Conservation (phyloP, 2,113 vertebrate species). For the Osmerus mordax region DNA sequence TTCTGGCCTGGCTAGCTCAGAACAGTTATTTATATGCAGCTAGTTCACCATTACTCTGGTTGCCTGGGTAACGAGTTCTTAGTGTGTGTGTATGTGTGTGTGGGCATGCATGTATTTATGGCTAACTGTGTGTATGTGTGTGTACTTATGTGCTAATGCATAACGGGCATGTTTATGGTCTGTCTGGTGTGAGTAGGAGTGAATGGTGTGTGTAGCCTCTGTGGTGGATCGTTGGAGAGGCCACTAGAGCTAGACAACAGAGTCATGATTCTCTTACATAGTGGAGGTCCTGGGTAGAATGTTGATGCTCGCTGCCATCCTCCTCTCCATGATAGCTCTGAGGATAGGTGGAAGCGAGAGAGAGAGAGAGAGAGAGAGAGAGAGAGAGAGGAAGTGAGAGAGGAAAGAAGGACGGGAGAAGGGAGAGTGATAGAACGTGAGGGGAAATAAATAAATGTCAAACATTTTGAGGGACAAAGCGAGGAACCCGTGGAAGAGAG, state of each 20-base stretch:
- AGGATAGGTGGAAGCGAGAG: conserved; percentile 12
- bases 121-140: background rate
- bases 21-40: conserved; percentile 24
- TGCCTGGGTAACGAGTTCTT: conserved; percentile 28
- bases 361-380: background rate
- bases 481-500: background rate
- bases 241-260: background rate
- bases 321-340: conserved; percentile 84
- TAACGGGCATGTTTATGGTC: background rate
- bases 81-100: background rate
- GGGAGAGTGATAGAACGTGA: background rate
- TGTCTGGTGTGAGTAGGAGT: background rate
- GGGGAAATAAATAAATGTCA: background rate
- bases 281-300: conserved; percentile 79
- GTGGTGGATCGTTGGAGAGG: background rate
- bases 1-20: conserved; percentile 11
- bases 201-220: background rate
- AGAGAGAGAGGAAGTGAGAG: background rate
- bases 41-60: conserved; percentile 16
- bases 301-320: conserved; percentile 80
- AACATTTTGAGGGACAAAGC: background rate
- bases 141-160: background rate
- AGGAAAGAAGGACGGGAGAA: too few relatives aligned
- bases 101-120: background rate
- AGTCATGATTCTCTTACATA: conserved; percentile 73